These are phyloP conservation scores for Brachionichthys hirsutus DNA, from an alignment of 2,113 vertebrate species.

Conservation along the genomic window DNA sequence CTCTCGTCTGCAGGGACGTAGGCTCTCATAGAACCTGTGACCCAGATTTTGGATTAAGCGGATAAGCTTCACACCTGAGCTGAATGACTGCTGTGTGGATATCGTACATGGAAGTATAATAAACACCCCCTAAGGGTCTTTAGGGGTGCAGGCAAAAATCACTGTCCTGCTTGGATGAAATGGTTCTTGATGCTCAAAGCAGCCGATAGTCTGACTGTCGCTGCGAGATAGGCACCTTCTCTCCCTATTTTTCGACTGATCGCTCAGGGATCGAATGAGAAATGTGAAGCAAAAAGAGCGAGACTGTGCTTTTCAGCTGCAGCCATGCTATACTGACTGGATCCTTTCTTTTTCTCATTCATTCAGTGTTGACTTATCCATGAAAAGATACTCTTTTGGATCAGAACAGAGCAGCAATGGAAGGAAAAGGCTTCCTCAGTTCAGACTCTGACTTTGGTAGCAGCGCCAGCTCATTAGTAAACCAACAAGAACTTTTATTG, in stretches of 20 bases:
- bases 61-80: no score
- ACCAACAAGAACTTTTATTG: no score
- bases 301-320: constrained; percentile 22
- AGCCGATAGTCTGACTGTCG: no score
- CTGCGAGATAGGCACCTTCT: no score
- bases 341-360: constrained; percentile 46
- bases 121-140: no score
- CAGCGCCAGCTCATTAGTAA: constrained; percentile 4
- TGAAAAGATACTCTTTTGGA: constrained; percentile 28
- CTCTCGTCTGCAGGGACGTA: no score
- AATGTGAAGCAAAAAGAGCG: constrained; percentile 10
- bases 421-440: constrained; percentile 18
- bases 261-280: constrained; percentile 2
- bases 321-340: constrained; percentile 10
- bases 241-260: neutral
- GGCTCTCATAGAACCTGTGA: no score
- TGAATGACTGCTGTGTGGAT: no score
- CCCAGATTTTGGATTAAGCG: no score
- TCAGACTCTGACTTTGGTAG: neutral
- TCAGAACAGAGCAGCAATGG: constrained; percentile 15
- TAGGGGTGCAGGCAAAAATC: no score
- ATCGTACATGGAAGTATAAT: no score
- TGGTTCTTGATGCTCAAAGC: no score
- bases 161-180: neutral
- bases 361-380: constrained; percentile 43